Evolutionary conservation across 2,113 vertebrate species (phyloP).

Genomic region (Syngnathoides biaculeatus): DNA sequence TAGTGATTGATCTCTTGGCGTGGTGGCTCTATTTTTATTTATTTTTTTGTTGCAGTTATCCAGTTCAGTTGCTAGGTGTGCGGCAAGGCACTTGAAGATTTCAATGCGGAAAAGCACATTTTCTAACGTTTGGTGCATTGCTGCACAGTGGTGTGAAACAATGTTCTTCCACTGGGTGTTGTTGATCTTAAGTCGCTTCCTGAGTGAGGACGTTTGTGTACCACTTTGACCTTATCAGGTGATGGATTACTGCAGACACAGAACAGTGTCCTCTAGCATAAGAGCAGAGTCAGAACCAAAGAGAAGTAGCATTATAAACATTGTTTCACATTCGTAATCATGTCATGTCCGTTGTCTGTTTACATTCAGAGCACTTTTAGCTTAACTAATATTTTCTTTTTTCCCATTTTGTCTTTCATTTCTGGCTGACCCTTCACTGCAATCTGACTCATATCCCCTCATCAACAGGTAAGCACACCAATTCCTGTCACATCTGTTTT

Average conservation of each 20-base stretch:
- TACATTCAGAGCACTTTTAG: conserved; percentile 2
- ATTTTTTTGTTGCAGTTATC: no score
- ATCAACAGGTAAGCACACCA: conserved; percentile 61
- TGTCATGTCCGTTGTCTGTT: neutral
- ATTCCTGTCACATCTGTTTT: conserved; percentile 34
- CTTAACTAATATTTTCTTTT: conserved; percentile 14
- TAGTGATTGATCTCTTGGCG: no score
- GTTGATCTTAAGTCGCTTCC: neutral
- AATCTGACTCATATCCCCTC: conserved; percentile 29
- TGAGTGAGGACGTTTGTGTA: neutral
- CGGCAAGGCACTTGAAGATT: neutral
- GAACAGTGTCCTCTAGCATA: neutral
- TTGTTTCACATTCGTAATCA: conserved; percentile 2
- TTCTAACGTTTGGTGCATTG: neutral
- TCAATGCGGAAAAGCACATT: neutral
- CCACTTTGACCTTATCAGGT: conserved; percentile 1
- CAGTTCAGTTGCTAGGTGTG: no score
- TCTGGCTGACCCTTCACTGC: conserved; percentile 26
- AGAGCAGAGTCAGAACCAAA: neutral
- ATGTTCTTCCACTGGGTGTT: neutral
- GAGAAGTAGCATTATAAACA: neutral
- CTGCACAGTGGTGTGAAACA: neutral
- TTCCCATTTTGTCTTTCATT: conserved; percentile 42
- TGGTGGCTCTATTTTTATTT: no score
- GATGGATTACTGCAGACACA: conserved; percentile 1